These are phyloP conservation scores for Whitmania pigra DNA, from an alignment of 1,140 invertebrate species.

Conservation along the genomic window DNA sequence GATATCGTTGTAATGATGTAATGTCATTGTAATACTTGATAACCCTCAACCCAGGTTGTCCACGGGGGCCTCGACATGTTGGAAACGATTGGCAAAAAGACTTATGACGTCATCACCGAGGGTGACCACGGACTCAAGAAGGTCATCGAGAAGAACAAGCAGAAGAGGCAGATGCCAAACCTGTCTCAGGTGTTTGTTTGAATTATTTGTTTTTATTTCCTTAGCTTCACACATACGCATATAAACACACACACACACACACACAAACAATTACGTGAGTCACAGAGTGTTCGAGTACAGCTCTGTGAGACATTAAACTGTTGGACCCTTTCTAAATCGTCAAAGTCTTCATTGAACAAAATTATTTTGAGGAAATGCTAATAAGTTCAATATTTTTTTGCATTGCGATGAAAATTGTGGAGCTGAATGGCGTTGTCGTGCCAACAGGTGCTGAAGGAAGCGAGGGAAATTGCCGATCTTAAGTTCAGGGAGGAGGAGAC, in stretches of 20 bases:
- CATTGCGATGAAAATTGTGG: no score
- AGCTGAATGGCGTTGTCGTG: no score
- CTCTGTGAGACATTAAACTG: no score
- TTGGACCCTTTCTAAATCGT: no score
- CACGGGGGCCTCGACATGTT: slow-evolving; percentile 70
- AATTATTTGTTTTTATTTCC: neutral
- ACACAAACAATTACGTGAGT: no score
- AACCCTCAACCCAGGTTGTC: slow-evolving; percentile 58
- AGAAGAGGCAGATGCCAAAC: slow-evolving; percentile 40
- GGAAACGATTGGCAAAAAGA: slow-evolving; percentile 81
- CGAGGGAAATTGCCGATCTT: slow-evolving; percentile 62
- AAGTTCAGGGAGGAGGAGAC: slow-evolving; percentile 48
- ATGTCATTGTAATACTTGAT: slow-evolving; percentile 49
- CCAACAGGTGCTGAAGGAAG: slow-evolving; percentile 59
- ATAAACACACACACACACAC: no score
- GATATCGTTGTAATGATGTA: no score
- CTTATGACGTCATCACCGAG: slow-evolving; percentile 78
- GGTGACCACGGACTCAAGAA: slow-evolving; percentile 69
- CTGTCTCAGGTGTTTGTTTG: slow-evolving; percentile 42
- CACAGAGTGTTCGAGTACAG: no score
- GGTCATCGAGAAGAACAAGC: slow-evolving; percentile 53
- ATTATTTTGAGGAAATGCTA: no score
- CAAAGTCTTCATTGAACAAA: no score
- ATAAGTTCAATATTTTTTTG: no score
- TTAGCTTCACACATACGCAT: neutral